Evolutionary conservation across 2,113 vertebrate genomes (phyloP), one percentile per base, ranked within the genome.

Genomic region (Empidonax traillii): DNA sequence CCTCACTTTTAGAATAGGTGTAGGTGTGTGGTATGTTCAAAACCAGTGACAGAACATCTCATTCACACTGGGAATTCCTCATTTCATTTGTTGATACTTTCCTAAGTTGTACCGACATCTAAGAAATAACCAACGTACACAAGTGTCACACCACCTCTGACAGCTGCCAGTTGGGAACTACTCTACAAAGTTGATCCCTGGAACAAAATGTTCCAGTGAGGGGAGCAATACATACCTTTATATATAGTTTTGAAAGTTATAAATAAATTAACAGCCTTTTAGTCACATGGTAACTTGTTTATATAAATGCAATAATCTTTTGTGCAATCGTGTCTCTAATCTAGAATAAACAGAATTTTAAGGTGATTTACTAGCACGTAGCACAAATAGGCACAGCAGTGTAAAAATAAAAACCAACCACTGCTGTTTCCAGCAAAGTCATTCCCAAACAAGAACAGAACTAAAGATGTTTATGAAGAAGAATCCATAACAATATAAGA

Each of bases 201-300:
- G 81, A 96, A 95, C 87, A 95, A 71, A 86, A 71, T 52, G 83
- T 95, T 94, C 90, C 79, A 67, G 87, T 84, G 47, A 92, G 44
- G 76, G 44, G 9, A 51, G 82, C 59, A 85, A 84, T 23, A 59
- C 39, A 71, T 74, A 90, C 14, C 85, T 79, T 62, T 66, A 72
- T 88, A 83, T 39, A 55, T 22, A 86, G 79, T 52, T 91, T 80
- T 55, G 19, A 37, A 93, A 90, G 78, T 87, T 94, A 90, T 71
- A 96, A 96, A 94, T 94, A 95, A 67, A 84, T 41, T 41, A 67
- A 49, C 62, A 77, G 31, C 25, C 55, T 62, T 84, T 77, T 12
- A 58, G 33, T 86, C 72, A 88, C 59, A 79, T 13, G 46, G 27
- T 19, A 84, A 66, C 51, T 92, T 88, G 63, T 83, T 90, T 88